Percentiles rank a stretch among this genome's conserved stretches.
Conservation (phyloP, 2,113 vertebrate species). For the Colaptes auratus region DNA sequence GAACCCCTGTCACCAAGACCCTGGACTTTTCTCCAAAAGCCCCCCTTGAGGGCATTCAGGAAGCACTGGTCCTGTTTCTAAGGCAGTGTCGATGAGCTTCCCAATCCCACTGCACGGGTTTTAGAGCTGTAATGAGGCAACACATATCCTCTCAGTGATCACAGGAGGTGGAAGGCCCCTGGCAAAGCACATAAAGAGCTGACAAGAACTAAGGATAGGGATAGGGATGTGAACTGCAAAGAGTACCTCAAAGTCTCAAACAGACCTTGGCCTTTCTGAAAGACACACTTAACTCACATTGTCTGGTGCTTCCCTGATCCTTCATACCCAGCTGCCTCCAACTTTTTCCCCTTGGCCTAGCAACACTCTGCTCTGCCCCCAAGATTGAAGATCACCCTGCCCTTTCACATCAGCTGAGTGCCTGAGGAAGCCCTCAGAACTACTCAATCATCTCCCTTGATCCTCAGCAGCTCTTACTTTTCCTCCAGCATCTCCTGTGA, state of each 20-base stretch:
- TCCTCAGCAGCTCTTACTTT: not conserved
- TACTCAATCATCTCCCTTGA: not conserved
- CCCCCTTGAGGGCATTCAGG: not conserved
- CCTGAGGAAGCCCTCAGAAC: not conserved
- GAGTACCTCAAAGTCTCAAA: not conserved
- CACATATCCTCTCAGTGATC: not conserved
- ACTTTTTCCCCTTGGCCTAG: not conserved
- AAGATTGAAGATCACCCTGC: rapidly evolving
- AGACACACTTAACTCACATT: not conserved
- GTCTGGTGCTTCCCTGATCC: not conserved
- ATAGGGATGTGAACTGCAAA: not conserved
- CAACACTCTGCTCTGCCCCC: not conserved
- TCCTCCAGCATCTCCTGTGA: not conserved
- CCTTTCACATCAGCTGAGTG: not conserved
- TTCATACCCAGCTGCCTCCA: not conserved
- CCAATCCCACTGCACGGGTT: not conserved
- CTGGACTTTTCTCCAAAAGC: not conserved
- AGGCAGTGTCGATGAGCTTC: not conserved
- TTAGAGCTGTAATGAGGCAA: not conserved
- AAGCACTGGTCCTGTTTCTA: not conserved
- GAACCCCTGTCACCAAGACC: not conserved
- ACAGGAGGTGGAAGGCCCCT: not conserved
- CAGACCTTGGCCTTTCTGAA: not conserved
- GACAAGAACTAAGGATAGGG: not conserved
- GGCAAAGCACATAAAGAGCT: not conserved